Conservation (phyloP, 2,797 vertebrate genomes). For the Micropoecilia bifurca region DNA sequence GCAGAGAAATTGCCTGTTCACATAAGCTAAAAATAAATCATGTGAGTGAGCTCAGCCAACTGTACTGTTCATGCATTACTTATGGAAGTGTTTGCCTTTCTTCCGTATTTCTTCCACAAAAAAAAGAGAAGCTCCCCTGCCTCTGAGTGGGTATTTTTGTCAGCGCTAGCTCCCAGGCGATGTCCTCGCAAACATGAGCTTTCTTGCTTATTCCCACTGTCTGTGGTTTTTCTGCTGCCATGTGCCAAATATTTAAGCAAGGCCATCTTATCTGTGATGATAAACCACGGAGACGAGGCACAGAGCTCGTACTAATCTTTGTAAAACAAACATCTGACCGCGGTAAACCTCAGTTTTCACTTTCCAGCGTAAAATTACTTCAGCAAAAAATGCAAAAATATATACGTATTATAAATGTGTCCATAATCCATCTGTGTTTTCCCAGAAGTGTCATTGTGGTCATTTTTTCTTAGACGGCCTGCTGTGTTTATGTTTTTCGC, state of each 20-base stretch:
- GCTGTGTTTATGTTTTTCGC: background rate
- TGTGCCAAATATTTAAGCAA: slow-evolving; percentile 7
- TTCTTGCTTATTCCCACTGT: slow-evolving; percentile 11
- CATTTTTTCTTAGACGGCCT: background rate
- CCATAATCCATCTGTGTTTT: background rate
- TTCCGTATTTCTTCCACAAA: slow-evolving; percentile 42
- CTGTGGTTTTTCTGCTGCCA: slow-evolving; percentile 8
- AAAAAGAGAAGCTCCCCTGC: slow-evolving; percentile 20
- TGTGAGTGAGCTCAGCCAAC: slow-evolving; percentile 73
- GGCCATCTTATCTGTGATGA: background rate
- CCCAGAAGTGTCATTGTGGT: background rate
- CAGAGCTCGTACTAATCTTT: background rate
- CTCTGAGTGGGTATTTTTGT: slow-evolving; percentile 25
- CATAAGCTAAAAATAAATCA: slow-evolving; percentile 80
- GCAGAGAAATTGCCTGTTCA: slow-evolving; percentile 75
- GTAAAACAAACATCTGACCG: background rate
- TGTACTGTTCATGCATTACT: slow-evolving; percentile 81
- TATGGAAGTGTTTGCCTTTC: slow-evolving; percentile 77
- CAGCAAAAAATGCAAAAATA: background rate
- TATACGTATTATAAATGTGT: background rate
- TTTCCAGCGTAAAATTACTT: background rate
- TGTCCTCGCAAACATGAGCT: slow-evolving; percentile 34
- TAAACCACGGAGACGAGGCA: background rate
- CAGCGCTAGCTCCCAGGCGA: slow-evolving; percentile 30
- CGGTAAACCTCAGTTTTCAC: background rate